These are phyloP conservation scores for Hirundichthys speculiger DNA, from an alignment of 2,113 vertebrate species.

Conservation along the genomic window DNA sequence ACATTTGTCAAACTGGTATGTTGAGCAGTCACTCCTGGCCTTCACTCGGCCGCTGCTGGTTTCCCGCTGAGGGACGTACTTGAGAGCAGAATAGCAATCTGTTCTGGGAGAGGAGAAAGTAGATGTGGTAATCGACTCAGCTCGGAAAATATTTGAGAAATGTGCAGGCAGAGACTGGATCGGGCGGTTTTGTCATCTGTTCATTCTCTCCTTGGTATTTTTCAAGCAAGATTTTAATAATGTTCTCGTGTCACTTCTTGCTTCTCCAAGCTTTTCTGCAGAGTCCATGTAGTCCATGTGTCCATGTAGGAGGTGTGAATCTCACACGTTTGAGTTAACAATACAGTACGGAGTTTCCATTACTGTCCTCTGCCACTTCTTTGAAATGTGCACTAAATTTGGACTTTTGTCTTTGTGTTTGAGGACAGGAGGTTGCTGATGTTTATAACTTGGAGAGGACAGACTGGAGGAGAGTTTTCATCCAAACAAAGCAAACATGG, in stretches of 20 bases:
- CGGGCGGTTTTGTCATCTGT: constrained; percentile 63
- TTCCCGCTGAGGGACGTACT: constrained; percentile 22
- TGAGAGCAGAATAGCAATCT: constrained; percentile 14
- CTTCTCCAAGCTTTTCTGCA: too few relatives aligned
- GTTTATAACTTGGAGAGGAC: too few relatives aligned
- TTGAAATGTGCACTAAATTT: neutral
- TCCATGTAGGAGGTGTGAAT: too few relatives aligned
- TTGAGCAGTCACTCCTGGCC: constrained; percentile 7
- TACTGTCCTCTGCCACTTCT: neutral
- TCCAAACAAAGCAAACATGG: too few relatives aligned
- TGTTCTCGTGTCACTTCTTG: constrained; percentile 11
- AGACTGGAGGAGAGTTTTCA: too few relatives aligned
- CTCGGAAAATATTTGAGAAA: constrained; percentile 76
- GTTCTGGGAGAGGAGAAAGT: constrained; percentile 31
- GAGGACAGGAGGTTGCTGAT: too few relatives aligned
- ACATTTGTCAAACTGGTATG: neutral
- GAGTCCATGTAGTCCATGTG: too few relatives aligned
- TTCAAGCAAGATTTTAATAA: constrained; percentile 38
- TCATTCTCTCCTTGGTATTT: constrained; percentile 35
- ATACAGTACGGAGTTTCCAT: too few relatives aligned
- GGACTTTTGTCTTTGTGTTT: neutral
- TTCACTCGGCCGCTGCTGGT: constrained; percentile 20
- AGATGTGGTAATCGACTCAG: constrained; percentile 67
- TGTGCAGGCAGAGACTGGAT: constrained; percentile 60
- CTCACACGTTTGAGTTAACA: too few relatives aligned